Base-by-base conservation (phyloP, 2,113 vertebrate species). In the Salminus brasiliensis region DNA sequence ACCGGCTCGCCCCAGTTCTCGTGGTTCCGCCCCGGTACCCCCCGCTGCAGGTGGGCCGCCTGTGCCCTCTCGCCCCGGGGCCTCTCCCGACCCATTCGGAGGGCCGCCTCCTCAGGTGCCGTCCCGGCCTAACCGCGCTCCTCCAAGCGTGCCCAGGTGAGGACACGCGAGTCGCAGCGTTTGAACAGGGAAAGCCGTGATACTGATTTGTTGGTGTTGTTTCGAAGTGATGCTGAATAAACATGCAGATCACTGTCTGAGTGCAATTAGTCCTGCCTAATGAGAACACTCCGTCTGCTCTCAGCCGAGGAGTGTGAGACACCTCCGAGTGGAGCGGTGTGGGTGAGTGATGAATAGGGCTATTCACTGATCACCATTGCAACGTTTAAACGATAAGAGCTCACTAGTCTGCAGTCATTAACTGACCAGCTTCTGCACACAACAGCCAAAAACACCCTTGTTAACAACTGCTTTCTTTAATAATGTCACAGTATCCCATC, bases 111-210 rank as follows among this genome's bases (percentile, higher is more conserved):
- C 98, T 80, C 95, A 95, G 72, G 96, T 99, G 89, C 98, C 98
- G 84, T 99, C 97, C 81, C 93, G 97, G 82, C 98, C 98, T 78
- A 99, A 99, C 90, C 97, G 98, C 0, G 97, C 95, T 34, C 98
- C 98, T 72, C 98, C 98, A 4, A 95, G 95, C 76, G 97, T 99
- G 77, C 98, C 98, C 85, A 98, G 97, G 98, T 99, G 93, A 96
- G 97, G 92, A n/a, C 55, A 65, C 80, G 59, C 53, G 10, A n/a
- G 5, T 34, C 43, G 10, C 41, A 27, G 23, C 29, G 30, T 65
- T 41, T 25, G 5, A 55, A 12, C 12, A 4, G 1, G 27, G 29
- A 57, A 47, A 43, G 15, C 72, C n/a, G 18, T 13, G 47, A 49
- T 2, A 36, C 34, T 36, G 3, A n/a, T 36, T 3, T 36, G 34